Evolutionary conservation across 1,140 invertebrate species (phyloP).

Genomic region (Ceratina calcarata): DNA sequence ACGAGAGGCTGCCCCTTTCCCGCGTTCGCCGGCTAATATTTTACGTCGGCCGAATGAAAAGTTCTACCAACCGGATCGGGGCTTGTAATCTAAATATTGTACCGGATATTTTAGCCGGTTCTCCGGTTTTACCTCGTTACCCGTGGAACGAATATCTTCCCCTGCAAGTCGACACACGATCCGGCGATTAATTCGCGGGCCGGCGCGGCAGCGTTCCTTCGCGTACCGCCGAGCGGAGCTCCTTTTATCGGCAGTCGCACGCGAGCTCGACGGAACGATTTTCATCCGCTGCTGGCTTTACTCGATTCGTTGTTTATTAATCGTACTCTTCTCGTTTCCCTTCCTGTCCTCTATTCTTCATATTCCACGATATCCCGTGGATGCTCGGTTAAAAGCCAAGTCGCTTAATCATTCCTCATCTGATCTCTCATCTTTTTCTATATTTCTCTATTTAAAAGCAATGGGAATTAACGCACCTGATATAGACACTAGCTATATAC

Average conservation of each 20-base stretch:
- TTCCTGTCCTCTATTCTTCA: not conserved
- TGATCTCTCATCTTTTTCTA: no score
- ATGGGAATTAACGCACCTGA: no score
- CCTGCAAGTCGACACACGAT: conserved; percentile 18
- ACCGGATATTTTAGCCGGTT: conserved; percentile 17
- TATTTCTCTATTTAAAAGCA: no score
- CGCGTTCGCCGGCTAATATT: not conserved
- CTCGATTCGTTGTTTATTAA: conserved; percentile 31
- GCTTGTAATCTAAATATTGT: conserved; percentile 37
- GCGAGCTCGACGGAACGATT: conserved; percentile 21
- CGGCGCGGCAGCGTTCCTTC: not conserved
- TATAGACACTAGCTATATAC: no score
- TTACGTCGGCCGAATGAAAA: conserved; percentile 12
- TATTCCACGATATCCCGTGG: no score
- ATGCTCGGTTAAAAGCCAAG: no score
- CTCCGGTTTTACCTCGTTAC: conserved; percentile 2
- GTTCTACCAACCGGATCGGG: not conserved
- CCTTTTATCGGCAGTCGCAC: conserved; percentile 23
- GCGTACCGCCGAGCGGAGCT: no score
- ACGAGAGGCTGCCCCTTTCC: not conserved
- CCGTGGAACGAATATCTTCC: conserved; percentile 3
- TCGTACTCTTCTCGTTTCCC: not conserved
- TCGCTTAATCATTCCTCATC: no score
- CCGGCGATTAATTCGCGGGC: conserved; percentile 19
- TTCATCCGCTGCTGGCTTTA: not conserved